Conservation (phyloP, 2,113 vertebrate species). For the Emydura subglobosa region DNA sequence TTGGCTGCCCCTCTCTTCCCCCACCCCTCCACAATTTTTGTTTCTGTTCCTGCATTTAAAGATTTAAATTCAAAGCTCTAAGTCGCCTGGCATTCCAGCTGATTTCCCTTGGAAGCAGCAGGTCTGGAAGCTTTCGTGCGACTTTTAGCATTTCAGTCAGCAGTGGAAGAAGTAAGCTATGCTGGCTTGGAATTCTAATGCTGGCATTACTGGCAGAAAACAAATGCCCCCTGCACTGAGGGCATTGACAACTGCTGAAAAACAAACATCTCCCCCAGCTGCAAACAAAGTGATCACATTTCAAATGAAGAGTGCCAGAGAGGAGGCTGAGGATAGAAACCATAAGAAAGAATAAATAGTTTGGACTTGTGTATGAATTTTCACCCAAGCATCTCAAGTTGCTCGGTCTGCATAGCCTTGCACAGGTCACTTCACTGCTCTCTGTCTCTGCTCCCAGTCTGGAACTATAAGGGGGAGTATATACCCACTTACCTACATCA, state of each 20-base stretch:
- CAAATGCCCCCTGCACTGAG: not conserved
- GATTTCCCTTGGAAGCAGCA: fast-evolving
- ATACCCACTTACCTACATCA: not conserved
- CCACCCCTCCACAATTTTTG: not conserved
- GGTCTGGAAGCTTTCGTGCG: not conserved
- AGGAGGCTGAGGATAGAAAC: not conserved
- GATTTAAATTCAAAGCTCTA: conserved; percentile 57
- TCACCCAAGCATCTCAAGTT: not conserved
- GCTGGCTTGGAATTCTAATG: not conserved
- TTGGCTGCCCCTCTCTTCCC: not conserved
- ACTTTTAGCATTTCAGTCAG: not conserved
- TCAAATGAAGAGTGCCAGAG: not conserved
- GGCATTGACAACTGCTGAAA: not conserved
- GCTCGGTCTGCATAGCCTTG: not conserved
- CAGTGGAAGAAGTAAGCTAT: not conserved
- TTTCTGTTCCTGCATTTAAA: conserved; percentile 8
- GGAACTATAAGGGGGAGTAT: not conserved
- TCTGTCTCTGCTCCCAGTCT: not conserved
- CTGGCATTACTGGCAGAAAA: not conserved
- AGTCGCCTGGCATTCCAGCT: not conserved
- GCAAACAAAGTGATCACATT: not conserved
- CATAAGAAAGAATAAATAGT: not conserved
- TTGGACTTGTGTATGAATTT: not conserved
- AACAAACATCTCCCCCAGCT: not conserved
- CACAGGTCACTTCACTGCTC: not conserved